phyloP scores from a whole-genome alignment of 2,797 vertebrate species.

The Morelia viridis region DNA sequence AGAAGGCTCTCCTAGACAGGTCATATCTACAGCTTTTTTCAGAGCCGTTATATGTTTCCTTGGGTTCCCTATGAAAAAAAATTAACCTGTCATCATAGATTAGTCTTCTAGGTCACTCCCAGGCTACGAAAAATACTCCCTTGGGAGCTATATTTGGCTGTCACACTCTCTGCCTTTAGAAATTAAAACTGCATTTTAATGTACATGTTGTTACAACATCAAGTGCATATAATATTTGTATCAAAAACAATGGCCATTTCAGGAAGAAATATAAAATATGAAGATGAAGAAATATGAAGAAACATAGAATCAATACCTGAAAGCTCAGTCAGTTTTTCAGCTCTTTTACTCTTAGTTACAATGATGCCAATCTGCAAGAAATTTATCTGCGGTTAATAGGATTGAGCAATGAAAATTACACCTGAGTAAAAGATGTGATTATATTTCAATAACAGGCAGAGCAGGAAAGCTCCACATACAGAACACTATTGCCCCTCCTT shows the following conservation, averaged over 20 bases:
- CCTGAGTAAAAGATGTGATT: background rate
- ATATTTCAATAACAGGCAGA: background rate
- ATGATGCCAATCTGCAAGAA: conserved; percentile 88
- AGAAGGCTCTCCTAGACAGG: conserved; percentile 90
- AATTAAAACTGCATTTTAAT: background rate
- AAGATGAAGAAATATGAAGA: background rate
- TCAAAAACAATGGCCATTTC: background rate
- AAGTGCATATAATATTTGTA: background rate
- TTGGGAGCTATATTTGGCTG: background rate
- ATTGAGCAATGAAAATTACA: background rate
- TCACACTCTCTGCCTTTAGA: background rate
- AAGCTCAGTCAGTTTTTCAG: conserved; percentile 94
- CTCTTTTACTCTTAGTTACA: conserved; percentile 92
- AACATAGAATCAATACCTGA: conserved; percentile 78
- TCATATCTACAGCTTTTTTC: conserved; percentile 88
- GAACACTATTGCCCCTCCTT: background rate
- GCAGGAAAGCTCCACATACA: background rate
- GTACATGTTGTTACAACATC: background rate
- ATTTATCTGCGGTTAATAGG: conserved; percentile 15
- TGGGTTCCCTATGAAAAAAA: conserved; percentile 82
- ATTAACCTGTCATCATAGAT: conserved; percentile 26
- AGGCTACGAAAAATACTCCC: background rate
- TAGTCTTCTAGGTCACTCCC: background rate
- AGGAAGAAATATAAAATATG: background rate
- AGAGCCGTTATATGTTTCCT: conserved; percentile 86